A percentile compares a stretch with the other conserved stretches of the same genome.
phyloP scores from a whole-genome alignment of 2,113 vertebrate genomes.

The Onychostruthus taczanowskii region DNA sequence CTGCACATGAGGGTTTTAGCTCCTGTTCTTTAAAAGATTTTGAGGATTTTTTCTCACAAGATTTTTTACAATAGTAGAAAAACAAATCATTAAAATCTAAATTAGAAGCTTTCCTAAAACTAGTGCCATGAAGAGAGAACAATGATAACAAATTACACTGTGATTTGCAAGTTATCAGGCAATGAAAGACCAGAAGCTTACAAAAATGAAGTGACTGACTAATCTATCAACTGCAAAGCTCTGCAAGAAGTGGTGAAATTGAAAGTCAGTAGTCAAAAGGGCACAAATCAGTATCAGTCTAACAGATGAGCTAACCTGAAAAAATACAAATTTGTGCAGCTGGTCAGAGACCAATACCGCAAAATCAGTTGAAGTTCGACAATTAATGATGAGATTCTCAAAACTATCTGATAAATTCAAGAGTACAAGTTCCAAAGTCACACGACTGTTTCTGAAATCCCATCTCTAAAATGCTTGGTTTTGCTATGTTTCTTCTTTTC shows the following conservation, averaged over 20 bases:
- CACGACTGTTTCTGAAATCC: background rate
- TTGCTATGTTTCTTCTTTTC: background rate
- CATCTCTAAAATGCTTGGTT: background rate
- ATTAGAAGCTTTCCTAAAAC: background rate
- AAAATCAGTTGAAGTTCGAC: background rate
- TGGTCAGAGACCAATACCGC: background rate
- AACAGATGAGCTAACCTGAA: background rate
- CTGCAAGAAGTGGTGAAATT: background rate
- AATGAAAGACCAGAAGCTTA: background rate
- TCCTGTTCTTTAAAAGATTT: background rate
- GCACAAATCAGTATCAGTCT: background rate
- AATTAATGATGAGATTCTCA: background rate
- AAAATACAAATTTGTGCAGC: background rate
- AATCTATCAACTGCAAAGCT: background rate
- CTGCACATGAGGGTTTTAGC: background rate
- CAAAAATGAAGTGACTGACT: background rate
- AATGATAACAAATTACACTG: background rate
- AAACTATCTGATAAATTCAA: background rate
- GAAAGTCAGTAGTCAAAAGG: background rate
- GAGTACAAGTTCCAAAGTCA: background rate
- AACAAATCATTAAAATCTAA: background rate
- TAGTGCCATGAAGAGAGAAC: background rate
- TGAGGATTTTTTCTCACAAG: background rate
- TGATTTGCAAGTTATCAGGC: background rate
- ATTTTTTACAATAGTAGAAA: background rate